A percentile compares a stretch with the other conserved stretches of the same genome.
phyloP scores from a whole-genome alignment of 2,888 invertebrate genomes.

The Drosophila emarginata region DNA sequence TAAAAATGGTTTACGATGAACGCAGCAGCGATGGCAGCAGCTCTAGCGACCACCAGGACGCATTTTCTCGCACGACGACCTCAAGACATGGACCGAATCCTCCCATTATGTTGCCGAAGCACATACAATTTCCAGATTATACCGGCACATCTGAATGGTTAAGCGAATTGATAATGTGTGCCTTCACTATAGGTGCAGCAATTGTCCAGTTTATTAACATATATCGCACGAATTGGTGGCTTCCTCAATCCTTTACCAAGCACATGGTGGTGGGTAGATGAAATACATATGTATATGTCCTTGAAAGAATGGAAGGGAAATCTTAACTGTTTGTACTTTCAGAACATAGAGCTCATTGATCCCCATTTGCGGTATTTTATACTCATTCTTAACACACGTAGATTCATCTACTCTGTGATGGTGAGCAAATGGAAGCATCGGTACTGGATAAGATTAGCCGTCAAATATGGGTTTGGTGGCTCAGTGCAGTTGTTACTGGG shows the following conservation, averaged over 20 bases:
- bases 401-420: slow-evolving; percentile 88
- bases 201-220: slow-evolving; percentile 96
- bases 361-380: slow-evolving; percentile 93
- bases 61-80: slow-evolving; percentile 43
- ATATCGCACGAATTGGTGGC: slow-evolving; percentile 98
- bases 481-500: slow-evolving; percentile 85
- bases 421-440: slow-evolving; percentile 80
- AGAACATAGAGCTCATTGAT: slow-evolving; percentile 98
- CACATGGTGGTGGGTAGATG: slow-evolving; percentile 90
- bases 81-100: slow-evolving; percentile 42
- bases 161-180: slow-evolving; percentile 93
- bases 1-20: slow-evolving; percentile 55
- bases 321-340: slow-evolving; percentile 49
- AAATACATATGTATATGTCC: too few relatives aligned
- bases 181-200: slow-evolving; percentile 90
- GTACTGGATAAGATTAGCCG: slow-evolving; percentile 50
- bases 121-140: slow-evolving; percentile 91
- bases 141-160: slow-evolving; percentile 91
- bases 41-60: slow-evolving; percentile 63
- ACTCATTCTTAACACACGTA: slow-evolving; percentile 89
- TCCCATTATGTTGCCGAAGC: slow-evolving; percentile 84
- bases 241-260: slow-evolving; percentile 94
- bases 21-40: slow-evolving; percentile 61
- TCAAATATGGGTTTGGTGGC: slow-evolving; percentile 83
- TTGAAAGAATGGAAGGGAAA: fast-evolving